Percentiles rank a stretch among this genome's conserved stretches.
Conservation (phyloP, 2,797 vertebrate species). For the Hyperoplus immaculatus region DNA sequence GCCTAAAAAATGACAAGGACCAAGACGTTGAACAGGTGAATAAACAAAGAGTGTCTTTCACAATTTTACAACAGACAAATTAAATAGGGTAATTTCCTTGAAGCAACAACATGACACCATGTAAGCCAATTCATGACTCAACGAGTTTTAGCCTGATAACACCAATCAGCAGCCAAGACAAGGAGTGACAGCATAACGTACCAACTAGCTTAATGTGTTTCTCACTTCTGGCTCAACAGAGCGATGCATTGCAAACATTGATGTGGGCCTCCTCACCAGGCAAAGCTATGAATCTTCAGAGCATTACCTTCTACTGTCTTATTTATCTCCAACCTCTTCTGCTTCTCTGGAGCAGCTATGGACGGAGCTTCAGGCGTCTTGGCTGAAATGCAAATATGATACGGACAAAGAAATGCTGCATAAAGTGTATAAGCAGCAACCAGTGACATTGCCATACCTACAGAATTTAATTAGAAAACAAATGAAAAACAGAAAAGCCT, state of each 20-base stretch:
- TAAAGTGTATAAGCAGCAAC: not conserved
- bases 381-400: slow-evolving; percentile 63
- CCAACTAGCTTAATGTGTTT: not conserved
- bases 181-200: too few relatives aligned
- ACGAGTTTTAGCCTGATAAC: not conserved
- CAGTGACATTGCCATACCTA: too few relatives aligned
- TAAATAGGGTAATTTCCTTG: not conserved
- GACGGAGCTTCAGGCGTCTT: slow-evolving; percentile 31
- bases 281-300: not conserved
- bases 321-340: slow-evolving; percentile 55
- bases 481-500: too few relatives aligned
- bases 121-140: slow-evolving; percentile 3
- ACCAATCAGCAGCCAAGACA: slow-evolving; percentile 16
- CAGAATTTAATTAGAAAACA: too few relatives aligned
- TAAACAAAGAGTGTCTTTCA: not conserved
- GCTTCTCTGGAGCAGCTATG: slow-evolving; percentile 41
- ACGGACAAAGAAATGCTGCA: slow-evolving; percentile 10
- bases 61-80: not conserved
- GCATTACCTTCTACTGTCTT: slow-evolving; percentile 71
- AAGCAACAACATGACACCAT: slow-evolving; percentile 9
- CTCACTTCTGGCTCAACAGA: not conserved
- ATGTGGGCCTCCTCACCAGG: slow-evolving; percentile 6
- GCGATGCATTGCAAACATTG: not conserved
- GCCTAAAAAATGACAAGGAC: not conserved
- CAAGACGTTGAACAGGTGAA: not conserved